Evolutionary conservation across 2,797 vertebrate species (phyloP).

Genomic region (Gallirallus australis): DNA sequence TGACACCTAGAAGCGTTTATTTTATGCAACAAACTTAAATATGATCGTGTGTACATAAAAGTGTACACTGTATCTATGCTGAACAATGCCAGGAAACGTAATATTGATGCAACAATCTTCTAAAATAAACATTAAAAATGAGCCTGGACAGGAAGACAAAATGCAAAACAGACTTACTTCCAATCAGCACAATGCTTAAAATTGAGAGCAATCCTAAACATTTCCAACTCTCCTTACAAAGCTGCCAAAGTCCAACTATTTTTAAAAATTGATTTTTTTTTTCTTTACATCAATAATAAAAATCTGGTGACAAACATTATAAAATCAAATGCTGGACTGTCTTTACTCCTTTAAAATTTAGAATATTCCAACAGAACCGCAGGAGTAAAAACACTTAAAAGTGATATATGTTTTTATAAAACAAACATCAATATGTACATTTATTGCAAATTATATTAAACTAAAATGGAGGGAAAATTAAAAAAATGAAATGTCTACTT

Average conservation of each 20-base stretch:
- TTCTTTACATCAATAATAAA: constrained; percentile 85
- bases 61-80: constrained; percentile 83
- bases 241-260: constrained; percentile 83
- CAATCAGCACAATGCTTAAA: constrained; percentile 83
- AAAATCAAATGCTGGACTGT: constrained; percentile 83
- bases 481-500: constrained; percentile 82
- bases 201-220: constrained; percentile 77
- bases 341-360: constrained; percentile 82
- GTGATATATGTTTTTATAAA: constrained; percentile 84
- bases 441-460: constrained; percentile 88
- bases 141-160: constrained; percentile 86
- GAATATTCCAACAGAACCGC: constrained; percentile 81
- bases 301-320: constrained; percentile 85
- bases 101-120: constrained; percentile 80
- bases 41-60: constrained; percentile 84
- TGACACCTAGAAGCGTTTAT: constrained; percentile 92
- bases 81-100: constrained; percentile 86
- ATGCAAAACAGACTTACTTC: constrained; percentile 86
- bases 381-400: constrained; percentile 83
- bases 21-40: constrained; percentile 90
- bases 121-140: constrained; percentile 83
- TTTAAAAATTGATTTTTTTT: constrained; percentile 76
- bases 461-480: constrained; percentile 79
- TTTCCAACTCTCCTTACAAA: constrained; percentile 81
- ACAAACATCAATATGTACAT: constrained; percentile 86